These are phyloP conservation scores for Pomatostomus ruficeps DNA, from an alignment of 2,113 vertebrate genomes.

Conservation along the genomic window DNA sequence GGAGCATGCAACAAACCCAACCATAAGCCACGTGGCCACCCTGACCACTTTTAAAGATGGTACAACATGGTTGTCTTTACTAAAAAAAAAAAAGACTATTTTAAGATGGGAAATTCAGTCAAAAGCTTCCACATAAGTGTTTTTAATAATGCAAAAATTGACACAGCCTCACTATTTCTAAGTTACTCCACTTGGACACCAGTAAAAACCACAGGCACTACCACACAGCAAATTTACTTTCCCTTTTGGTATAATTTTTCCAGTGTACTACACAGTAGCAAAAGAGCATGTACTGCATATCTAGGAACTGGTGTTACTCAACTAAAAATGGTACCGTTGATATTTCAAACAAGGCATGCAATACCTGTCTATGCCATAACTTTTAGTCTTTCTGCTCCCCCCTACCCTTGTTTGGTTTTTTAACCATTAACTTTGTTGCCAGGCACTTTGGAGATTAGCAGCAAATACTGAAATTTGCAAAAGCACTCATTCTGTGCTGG, in stretches of 20 bases:
- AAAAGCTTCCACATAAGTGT: neutral
- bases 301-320: neutral
- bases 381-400: neutral
- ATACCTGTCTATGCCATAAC: no score
- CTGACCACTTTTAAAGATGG: neutral
- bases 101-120: neutral
- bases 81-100: neutral
- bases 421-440: neutral
- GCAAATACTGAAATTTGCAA: neutral
- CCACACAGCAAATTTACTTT: neutral
- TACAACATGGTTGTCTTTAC: accelerated
- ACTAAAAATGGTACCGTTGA: accelerated
- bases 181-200: neutral
- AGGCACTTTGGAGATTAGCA: neutral
- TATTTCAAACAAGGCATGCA: neutral
- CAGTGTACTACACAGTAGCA: neutral
- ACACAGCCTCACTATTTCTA: neutral
- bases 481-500: neutral
- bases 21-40: neutral
- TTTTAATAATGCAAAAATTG: neutral
- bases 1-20: neutral
- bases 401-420: neutral
- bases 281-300: neutral
- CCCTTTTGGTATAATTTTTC: neutral
- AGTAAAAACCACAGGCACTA: neutral